phyloP scores from a whole-genome alignment of 2,113 vertebrate species.

The Atlantisia rogersi region DNA sequence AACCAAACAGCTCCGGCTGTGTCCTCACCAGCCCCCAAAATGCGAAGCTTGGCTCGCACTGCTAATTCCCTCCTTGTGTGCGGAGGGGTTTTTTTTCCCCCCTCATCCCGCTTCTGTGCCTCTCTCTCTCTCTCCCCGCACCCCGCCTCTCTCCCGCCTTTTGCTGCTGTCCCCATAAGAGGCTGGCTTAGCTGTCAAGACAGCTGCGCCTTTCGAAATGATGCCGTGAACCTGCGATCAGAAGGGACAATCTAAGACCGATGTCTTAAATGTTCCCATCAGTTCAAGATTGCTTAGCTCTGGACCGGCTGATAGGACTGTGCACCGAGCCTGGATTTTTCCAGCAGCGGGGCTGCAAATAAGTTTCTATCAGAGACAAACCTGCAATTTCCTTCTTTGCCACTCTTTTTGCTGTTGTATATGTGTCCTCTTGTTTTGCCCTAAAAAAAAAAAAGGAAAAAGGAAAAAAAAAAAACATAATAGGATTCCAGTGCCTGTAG shows the following conservation, averaged over 20 bases:
- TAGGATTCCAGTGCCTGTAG: background rate
- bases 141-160: background rate
- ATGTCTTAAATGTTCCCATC: background rate
- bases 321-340: background rate
- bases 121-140: background rate
- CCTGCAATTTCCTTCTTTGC: slow-evolving; percentile 48
- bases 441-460: background rate
- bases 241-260: background rate
- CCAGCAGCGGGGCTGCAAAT: background rate
- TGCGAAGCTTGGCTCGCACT: background rate
- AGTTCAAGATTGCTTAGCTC: background rate
- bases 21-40: slow-evolving; percentile 2
- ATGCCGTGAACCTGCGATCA: background rate
- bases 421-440: background rate
- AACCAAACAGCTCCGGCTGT: background rate
- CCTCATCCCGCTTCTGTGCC: background rate
- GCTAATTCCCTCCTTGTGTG: background rate
- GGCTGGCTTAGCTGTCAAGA: slow-evolving; percentile 40
- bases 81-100: background rate
- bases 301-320: background rate
- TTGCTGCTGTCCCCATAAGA: slow-evolving; percentile 1
- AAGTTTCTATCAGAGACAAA: slow-evolving; percentile 23
- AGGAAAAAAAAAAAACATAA: background rate
- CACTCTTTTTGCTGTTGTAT: slow-evolving; percentile 1
- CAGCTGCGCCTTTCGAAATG: slow-evolving; percentile 2